Evolutionary conservation across 35 echinoderm and acorn worm genomes (phyloP), one percentile per base, ranked within the genome.

Genomic region (Nesometra sesokonis): DNA sequence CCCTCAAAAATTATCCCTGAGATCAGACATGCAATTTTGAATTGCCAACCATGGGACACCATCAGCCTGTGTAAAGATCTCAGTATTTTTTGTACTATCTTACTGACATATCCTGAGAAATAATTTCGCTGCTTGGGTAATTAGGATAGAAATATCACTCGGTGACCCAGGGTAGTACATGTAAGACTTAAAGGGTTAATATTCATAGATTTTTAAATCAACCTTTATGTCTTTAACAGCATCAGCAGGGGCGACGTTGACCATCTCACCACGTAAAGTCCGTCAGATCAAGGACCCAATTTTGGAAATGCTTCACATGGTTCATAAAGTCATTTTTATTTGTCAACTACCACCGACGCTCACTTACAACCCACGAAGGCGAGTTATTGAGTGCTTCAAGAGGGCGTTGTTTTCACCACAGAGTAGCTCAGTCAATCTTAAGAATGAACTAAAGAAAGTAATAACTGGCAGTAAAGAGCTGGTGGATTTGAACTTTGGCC

Each of bases 311-410:
- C 90, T 99, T 0, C 89, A 99, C 82, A 86, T 90, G 80, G 89
- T 99, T 80, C 92, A 99, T 46, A 99, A 99, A 84, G 89, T 99
- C 32, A 94, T 99, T 88, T 99, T 99, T 85, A 93, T 99, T 46
- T 94, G 85, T 46, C 96, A 99, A 83, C 88, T 99, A 29, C 96
- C 96, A 30, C 96, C 96, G 31, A 94, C 96, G 17, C 90, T 99
- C 0, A 37, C 92, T 36, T 93, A 93, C 1, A 99, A 99, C 88
- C 96, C 96, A 23, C 81, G 96, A 29, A 82, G 96, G 1, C 89
- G 86, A 46, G 96, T 99, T 7, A 99, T 99, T 32, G 96, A 94
- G 78, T 87, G 96, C 30, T 99, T 99, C 82, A 99, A 99, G 88
- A 92, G 91, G 67, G 96, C 93, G 21, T 88, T 99, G 11, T 99